Evolutionary conservation across 2,888 invertebrate genomes (phyloP).

Genomic region (Cosmorhoe ocellata): DNA sequence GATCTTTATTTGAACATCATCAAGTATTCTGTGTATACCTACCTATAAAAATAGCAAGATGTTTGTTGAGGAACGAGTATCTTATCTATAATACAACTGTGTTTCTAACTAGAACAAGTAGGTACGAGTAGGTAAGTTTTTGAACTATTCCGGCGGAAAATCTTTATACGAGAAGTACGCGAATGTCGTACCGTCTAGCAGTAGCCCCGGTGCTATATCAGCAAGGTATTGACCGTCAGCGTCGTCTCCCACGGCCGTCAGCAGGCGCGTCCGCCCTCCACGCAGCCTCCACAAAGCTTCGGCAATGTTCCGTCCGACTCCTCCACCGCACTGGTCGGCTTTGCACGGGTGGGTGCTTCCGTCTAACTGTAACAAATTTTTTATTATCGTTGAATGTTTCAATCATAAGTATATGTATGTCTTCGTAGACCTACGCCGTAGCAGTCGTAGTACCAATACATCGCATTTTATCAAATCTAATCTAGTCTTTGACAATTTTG

Average conservation of each 20-base stretch:
- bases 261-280: conserved; percentile 84
- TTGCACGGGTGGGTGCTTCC: conserved; percentile 89
- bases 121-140: too few relatives aligned
- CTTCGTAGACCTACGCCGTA: conserved; percentile 7
- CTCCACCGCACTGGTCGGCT: conserved; percentile 88
- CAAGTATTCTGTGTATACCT: too few relatives aligned
- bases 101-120: too few relatives aligned
- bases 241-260: conserved; percentile 91
- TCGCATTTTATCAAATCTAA: too few relatives aligned
- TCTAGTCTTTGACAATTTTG: too few relatives aligned
- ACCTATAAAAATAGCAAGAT: too few relatives aligned
- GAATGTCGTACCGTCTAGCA: conserved; percentile 57
- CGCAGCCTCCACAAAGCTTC: conserved; percentile 91
- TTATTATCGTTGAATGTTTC: background rate
- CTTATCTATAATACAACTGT: too few relatives aligned
- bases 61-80: too few relatives aligned
- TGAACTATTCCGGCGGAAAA: too few relatives aligned
- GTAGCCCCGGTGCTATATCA: conserved; percentile 59
- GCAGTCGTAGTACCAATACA: background rate
- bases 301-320: conserved; percentile 96
- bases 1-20: too few relatives aligned
- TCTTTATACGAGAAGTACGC: background rate
- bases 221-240: conserved; percentile 59
- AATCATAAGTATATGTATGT: background rate
- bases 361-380: conserved; percentile 83